Evolutionary conservation across 2,113 vertebrate species (phyloP).

Genomic region (Prinia subflava): DNA sequence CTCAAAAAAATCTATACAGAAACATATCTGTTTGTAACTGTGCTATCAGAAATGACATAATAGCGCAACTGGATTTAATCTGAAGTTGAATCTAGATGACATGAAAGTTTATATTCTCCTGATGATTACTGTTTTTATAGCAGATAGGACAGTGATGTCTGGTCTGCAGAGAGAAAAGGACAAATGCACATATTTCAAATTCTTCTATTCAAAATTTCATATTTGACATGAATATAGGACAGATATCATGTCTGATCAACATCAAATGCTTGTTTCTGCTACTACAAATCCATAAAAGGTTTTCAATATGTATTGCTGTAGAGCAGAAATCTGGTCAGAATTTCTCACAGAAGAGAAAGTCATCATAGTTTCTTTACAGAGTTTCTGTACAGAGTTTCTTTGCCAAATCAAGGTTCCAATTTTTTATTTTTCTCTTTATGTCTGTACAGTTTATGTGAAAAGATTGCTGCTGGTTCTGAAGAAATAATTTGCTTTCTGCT

Average conservation of each 20-base stretch:
- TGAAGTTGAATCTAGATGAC: neutral
- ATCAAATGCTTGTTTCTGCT: slow-evolving; percentile 13
- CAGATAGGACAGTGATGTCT: neutral
- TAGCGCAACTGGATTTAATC: neutral
- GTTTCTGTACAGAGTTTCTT: neutral
- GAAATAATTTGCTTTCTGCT: neutral
- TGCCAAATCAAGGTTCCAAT: neutral
- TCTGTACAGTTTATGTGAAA: neutral
- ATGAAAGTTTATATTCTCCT: neutral
- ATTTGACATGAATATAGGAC: neutral
- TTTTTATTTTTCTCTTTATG: neutral
- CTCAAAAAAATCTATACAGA: neutral
- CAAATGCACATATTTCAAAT: neutral
- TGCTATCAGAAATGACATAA: neutral
- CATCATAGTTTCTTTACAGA: neutral
- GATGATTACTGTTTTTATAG: neutral
- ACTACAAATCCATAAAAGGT: neutral
- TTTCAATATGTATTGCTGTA: neutral
- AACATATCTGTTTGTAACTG: neutral
- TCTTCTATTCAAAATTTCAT: neutral
- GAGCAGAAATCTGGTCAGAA: neutral
- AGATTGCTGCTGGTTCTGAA: neutral
- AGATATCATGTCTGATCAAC: neutral
- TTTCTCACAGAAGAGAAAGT: neutral
- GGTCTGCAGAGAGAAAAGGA: neutral